A percentile compares a stretch with the other conserved stretches of the same genome.
Evolutionary conservation across 2,797 vertebrate genomes (phyloP).

Genomic region (Enteromius argenteus): DNA sequence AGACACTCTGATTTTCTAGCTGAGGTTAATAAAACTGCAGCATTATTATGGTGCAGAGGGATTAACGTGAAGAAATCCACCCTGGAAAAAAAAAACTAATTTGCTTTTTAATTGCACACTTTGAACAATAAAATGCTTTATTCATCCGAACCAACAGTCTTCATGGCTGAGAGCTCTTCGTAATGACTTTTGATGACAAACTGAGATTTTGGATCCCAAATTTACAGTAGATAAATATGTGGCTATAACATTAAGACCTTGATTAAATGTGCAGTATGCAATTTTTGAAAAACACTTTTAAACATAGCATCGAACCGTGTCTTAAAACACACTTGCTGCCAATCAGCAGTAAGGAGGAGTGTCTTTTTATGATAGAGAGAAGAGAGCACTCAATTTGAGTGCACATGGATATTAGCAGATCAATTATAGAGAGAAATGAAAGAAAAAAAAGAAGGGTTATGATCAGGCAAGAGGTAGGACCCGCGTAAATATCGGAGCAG

Average conservation of each 20-base stretch:
- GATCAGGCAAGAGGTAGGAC: no score
- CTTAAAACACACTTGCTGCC: no score
- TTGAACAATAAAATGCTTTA: slow-evolving; percentile 22
- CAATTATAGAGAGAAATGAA: no score
- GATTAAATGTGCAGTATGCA: neutral
- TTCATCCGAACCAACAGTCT: neutral
- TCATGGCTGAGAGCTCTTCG: slow-evolving; percentile 8
- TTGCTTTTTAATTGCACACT: slow-evolving; percentile 27
- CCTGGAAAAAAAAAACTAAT: neutral
- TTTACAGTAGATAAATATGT: neutral
- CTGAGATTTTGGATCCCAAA: neutral
- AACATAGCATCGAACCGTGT: no score
- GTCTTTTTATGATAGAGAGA: no score
- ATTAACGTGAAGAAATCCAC: slow-evolving; percentile 17
- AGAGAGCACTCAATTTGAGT: no score
- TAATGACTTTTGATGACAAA: slow-evolving; percentile 8
- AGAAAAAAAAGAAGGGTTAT: no score
- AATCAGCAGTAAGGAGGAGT: no score
- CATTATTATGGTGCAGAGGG: neutral
- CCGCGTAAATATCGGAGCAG: no score
- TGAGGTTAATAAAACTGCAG: slow-evolving; percentile 13
- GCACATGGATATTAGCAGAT: no score
- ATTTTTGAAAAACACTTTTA: no score
- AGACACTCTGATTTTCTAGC: neutral
- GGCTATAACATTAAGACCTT: neutral